These are phyloP conservation scores for Synodontis membranacea DNA, from an alignment of 2,113 vertebrate genomes.

Conservation along the genomic window DNA sequence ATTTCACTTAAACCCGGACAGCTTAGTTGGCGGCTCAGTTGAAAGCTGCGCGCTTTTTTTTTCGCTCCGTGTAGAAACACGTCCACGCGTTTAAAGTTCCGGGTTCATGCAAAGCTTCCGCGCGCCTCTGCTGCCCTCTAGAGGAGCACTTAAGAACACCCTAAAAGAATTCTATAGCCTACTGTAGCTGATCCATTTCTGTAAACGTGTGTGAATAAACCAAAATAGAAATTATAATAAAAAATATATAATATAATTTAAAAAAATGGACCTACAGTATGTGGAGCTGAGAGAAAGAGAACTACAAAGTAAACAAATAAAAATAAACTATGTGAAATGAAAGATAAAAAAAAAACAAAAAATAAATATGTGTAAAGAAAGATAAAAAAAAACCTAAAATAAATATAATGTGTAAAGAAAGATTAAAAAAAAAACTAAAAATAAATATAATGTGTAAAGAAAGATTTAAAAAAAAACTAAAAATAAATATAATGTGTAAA, in stretches of 20 bases:
- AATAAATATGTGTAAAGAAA: too few relatives aligned
- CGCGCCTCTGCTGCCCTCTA: slow-evolving; percentile 10
- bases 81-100: neutral
- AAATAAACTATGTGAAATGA: too few relatives aligned
- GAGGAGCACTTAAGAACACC: neutral
- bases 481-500: too few relatives aligned
- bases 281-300: neutral
- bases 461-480: too few relatives aligned
- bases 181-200: neutral
- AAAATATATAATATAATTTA: neutral
- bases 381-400: too few relatives aligned
- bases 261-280: neutral
- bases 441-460: too few relatives aligned
- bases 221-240: neutral
- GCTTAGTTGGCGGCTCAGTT: neutral
- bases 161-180: neutral
- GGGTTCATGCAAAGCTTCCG: neutral
- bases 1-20: neutral
- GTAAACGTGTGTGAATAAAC: neutral
- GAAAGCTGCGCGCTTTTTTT: slow-evolving; percentile 3
- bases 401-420: too few relatives aligned
- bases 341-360: too few relatives aligned
- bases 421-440: too few relatives aligned
- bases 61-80: slow-evolving; percentile 41
- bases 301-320: neutral